A percentile compares a stretch with the other conserved stretches of the same genome.
phyloP scores from a whole-genome alignment of 2,888 invertebrate genomes.

The Caradrina clavipalpis region DNA sequence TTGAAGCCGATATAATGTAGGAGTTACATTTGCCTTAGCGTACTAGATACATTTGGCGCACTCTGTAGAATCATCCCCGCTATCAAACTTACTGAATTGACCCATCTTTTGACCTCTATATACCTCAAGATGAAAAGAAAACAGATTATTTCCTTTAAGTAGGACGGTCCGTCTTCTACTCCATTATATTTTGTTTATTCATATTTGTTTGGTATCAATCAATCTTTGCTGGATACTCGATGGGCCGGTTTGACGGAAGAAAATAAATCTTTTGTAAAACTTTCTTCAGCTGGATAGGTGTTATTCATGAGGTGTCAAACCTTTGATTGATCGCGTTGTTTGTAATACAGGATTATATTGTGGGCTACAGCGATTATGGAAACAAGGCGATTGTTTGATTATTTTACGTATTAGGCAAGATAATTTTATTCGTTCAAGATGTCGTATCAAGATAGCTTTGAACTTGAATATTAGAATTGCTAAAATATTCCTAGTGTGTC shows the following conservation, averaged over 20 bases:
- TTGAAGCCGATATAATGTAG: too few relatives aligned
- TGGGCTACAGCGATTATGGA: slow-evolving; percentile 45
- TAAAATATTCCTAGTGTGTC: too few relatives aligned
- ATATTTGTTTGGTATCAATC: slow-evolving; percentile 87
- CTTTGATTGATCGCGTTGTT: slow-evolving; percentile 86
- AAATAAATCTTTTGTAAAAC: slow-evolving; percentile 89
- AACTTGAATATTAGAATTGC: too few relatives aligned
- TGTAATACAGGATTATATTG: slow-evolving; percentile 44
- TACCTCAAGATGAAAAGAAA: slow-evolving; percentile 25
- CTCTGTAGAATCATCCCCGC: too few relatives aligned
- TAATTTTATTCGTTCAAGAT: too few relatives aligned
- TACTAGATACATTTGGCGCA: too few relatives aligned
- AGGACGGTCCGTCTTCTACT: slow-evolving; percentile 19
- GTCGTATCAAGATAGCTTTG: too few relatives aligned
- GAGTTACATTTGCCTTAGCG: too few relatives aligned
- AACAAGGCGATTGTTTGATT: not conserved
- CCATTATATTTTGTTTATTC: slow-evolving; percentile 72
- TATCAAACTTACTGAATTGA: not conserved
- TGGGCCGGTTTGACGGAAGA: slow-evolving; percentile 75
- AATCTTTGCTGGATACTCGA: slow-evolving; percentile 86
- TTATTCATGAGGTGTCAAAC: slow-evolving; percentile 88
- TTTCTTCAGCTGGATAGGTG: slow-evolving; percentile 85
- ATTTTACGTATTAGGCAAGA: not conserved
- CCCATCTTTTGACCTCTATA: not conserved
- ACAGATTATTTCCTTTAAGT: slow-evolving; percentile 42